A percentile compares a stretch with the other conserved stretches of the same genome.
These are phyloP conservation scores for Mycetomoellerius zeteki DNA, from an alignment of 1,140 invertebrate species.

Conservation along the genomic window DNA sequence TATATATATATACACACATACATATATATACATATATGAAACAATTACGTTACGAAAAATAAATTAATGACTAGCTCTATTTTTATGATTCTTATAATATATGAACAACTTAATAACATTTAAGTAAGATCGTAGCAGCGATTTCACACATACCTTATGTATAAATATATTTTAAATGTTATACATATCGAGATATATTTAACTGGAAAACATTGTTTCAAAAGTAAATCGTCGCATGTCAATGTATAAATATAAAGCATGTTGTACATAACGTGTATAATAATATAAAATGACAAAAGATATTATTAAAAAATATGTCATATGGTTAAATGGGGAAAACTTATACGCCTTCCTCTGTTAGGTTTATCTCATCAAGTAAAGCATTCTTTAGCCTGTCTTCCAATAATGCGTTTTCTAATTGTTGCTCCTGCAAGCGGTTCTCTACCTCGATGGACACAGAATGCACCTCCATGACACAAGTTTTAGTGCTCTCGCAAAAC, in stretches of 20 bases:
- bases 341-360: not conserved
- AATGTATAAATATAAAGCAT: slow-evolving; percentile 10
- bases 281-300: slow-evolving; percentile 8
- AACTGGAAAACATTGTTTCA: slow-evolving; percentile 20
- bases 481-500: slow-evolving; percentile 71
- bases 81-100: slow-evolving; percentile 23
- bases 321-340: not conserved
- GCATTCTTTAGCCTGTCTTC: slow-evolving; percentile 79
- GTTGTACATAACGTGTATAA: slow-evolving; percentile 19
- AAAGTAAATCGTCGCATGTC: not conserved
- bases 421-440: slow-evolving; percentile 76
- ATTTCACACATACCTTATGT: slow-evolving; percentile 10
- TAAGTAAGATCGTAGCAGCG: slow-evolving; percentile 17
- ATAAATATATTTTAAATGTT: not conserved
- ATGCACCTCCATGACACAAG: slow-evolving; percentile 69
- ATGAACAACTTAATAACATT: slow-evolving; percentile 33
- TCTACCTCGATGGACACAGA: slow-evolving; percentile 73
- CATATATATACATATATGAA: not conserved
- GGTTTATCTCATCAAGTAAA: slow-evolving; percentile 57
- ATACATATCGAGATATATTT: not conserved
- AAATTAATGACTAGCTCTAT: slow-evolving; percentile 35
- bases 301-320: slow-evolving; percentile 4
- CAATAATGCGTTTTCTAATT: slow-evolving; percentile 71
- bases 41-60: slow-evolving; percentile 51
- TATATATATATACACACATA: not conserved